A percentile compares a stretch with the other conserved stretches of the same genome.
These are phyloP conservation scores for Pogona vitticeps DNA, from an alignment of 2,113 vertebrate species.

Conservation along the genomic window DNA sequence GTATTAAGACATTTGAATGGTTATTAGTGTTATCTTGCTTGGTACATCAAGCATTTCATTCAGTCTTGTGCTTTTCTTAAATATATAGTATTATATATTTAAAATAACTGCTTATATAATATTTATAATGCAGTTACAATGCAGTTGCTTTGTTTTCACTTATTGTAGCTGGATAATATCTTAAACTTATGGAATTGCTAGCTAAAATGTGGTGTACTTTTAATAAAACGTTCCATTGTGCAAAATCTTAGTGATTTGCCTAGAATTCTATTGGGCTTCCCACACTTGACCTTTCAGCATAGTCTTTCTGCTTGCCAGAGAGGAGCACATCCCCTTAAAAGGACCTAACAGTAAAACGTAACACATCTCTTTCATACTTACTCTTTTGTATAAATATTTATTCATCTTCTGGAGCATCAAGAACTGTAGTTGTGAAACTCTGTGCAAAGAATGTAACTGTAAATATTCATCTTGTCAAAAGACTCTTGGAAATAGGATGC, in stretches of 20 bases:
- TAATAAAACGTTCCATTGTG: slow-evolving; percentile 12
- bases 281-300: slow-evolving; percentile 15
- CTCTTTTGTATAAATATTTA: slow-evolving; percentile 23
- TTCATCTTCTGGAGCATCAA: slow-evolving; percentile 7
- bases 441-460: slow-evolving; percentile 10
- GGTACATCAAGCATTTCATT: neutral
- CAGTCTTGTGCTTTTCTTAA: neutral
- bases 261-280: slow-evolving; percentile 19
- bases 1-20: slow-evolving; percentile 6
- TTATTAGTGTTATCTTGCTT: neutral
- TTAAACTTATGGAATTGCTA: neutral
- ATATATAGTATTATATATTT: too few relatives aligned
- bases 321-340: neutral
- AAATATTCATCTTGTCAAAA: neutral
- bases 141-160: neutral
- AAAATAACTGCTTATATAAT: too few relatives aligned
- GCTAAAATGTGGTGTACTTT: neutral
- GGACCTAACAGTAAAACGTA: neutral
- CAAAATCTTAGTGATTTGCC: neutral
- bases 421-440: neutral
- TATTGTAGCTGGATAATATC: neutral
- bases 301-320: neutral
- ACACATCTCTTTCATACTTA: neutral
- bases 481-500: neutral
- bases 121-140: neutral